Evolutionary conservation across 2,888 invertebrate genomes (phyloP).

Genomic region (Cheilosia soror): DNA sequence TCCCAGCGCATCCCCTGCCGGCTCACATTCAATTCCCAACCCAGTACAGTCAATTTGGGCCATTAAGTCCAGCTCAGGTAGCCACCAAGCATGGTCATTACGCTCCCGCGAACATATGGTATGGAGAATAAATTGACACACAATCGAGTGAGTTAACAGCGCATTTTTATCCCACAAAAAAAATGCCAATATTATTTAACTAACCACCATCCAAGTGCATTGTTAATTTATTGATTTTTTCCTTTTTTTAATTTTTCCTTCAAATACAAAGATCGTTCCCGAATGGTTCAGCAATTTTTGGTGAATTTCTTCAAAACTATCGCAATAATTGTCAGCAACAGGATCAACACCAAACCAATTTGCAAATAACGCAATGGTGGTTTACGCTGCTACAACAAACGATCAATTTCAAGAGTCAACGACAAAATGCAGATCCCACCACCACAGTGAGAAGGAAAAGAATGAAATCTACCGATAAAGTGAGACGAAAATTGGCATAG

Average conservation of each 20-base stretch:
- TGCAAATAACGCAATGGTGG: constrained; percentile 82
- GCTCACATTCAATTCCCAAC: constrained; percentile 92
- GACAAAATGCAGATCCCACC: constrained; percentile 31
- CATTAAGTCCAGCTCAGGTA: constrained; percentile 84
- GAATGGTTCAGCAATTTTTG: constrained; percentile 69
- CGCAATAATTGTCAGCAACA: constrained; percentile 40
- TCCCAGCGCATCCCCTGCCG: constrained; percentile 90
- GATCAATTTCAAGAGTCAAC: constrained; percentile 77
- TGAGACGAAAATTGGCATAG: constrained; percentile 28
- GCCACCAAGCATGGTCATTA: constrained; percentile 84
- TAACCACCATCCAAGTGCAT: neutral
- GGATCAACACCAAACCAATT: constrained; percentile 74
- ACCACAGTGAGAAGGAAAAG: constrained; percentile 51
- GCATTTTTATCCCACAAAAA: constrained; percentile 44
- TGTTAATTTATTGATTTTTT: neutral
- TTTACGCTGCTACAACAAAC: constrained; percentile 82
- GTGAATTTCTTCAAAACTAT: constrained; percentile 62
- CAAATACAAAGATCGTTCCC: constrained; percentile 60
- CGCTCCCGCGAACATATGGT: constrained; percentile 84
- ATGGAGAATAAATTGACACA: constrained; percentile 82
- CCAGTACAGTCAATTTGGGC: constrained; percentile 86
- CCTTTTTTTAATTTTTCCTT: neutral
- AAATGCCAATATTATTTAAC: constrained; percentile 27
- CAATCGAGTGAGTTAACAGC: constrained; percentile 77
- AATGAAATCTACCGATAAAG: constrained; percentile 51